Evolutionary conservation across 2,888 invertebrate species (phyloP).

Genomic region (Autographa pulchrina): DNA sequence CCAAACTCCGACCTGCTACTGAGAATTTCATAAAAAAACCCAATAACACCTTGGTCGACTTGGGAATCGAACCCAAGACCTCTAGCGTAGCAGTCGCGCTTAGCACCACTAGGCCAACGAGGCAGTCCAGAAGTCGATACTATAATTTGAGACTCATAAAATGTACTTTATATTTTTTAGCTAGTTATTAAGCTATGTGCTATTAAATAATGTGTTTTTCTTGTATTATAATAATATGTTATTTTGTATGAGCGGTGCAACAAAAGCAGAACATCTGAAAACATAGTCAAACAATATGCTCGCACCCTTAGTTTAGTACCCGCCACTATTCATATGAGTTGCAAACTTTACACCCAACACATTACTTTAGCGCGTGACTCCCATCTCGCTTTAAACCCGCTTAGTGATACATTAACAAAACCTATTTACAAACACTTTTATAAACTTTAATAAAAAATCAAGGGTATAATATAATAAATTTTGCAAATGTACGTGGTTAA

Average conservation of each 20-base stretch:
- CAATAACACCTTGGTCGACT: no score
- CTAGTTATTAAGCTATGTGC: no score
- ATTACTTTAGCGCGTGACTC: slow-evolving; percentile 29
- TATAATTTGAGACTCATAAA: no score
- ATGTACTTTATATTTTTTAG: no score
- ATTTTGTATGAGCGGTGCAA: slow-evolving; percentile 7
- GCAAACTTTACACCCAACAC: slow-evolving; percentile 15
- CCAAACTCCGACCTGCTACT: no score
- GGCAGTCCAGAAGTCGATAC: no score
- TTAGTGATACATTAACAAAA: slow-evolving; percentile 15
- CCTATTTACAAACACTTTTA: slow-evolving; percentile 12
- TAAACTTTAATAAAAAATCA: neutral
- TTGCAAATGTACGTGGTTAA: slow-evolving; percentile 45
- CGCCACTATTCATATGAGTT: slow-evolving; percentile 17
- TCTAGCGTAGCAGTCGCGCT: no score
- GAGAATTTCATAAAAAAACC: no score
- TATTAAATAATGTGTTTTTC: no score
- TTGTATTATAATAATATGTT: no score
- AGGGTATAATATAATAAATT: slow-evolving; percentile 28
- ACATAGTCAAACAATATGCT: neutral
- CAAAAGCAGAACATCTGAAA: neutral
- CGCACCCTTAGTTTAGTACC: slow-evolving; percentile 5
- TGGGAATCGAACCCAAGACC: no score
- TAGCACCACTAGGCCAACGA: no score
- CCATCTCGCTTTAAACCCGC: slow-evolving; percentile 25